Evolutionary conservation across 2,797 vertebrate genomes (phyloP), one percentile per base, ranked within the genome.

Genomic region (Mareca penelope): DNA sequence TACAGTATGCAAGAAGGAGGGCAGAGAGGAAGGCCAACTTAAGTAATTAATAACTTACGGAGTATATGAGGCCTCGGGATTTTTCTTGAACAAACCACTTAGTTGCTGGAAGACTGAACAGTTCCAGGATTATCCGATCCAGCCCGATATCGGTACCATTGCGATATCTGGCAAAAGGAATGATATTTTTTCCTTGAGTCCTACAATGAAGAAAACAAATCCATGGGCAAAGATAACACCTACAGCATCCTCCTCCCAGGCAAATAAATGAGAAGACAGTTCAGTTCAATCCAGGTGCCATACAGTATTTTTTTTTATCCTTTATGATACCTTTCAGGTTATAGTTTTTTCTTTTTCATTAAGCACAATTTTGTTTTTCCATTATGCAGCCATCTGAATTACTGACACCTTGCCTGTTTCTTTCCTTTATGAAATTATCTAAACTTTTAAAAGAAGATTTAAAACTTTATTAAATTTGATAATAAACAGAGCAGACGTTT

Each of bases 141-240:
- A 7, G 12, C 79, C 8, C 12, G 4, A 4, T n/a, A 18, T 6
- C 5, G 12, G 19, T 60, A 46, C n/a, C n/a, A 12, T 31, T 3
- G 3, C 5, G 24, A 9, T 33, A 60, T 76, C 70, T 83, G 33
- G 26, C 4, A 57, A 48, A 75, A 89, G n/a, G 17, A 69, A 5
- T 15, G 35, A 29, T 29, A 24, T 19, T 33, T 24, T 24, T 10
- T 29, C 5, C 26, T 55, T 7, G 5, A 53, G 10, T 42, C 10
- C 12, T 52, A 19, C 56, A 65, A 22, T 8, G 7, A 29, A 39
- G 21, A 18, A 65, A 48, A 7, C 10, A 10, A 70, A 46, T 40
- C 3, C 6, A 12, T 17, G 13, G 39, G 15, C 7, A 7, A 0
- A 17, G 37, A 9, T 55, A 44, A 5, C 3, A 13, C 2, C 6